Base-by-base conservation (phyloP, 2,888 invertebrate species). In the Catocala fraxini region DNA sequence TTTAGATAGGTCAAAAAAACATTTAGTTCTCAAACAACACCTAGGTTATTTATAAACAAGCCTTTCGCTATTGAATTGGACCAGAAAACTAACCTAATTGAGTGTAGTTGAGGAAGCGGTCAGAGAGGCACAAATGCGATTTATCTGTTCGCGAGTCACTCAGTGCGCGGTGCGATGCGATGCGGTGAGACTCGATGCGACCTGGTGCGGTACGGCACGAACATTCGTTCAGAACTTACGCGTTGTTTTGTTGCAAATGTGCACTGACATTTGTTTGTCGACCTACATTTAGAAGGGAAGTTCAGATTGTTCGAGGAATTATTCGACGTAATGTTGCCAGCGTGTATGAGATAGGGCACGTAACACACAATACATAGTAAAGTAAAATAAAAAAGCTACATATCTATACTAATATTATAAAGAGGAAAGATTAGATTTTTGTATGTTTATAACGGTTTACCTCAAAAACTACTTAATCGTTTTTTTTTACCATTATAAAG, bases 91-190 rank as follows among this genome's bases (percentile, higher is more conserved):
- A 87, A 86, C 80, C 80, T 84, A 88, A 87, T 89, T 83, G 81
- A 82, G 80, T 80, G 82, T 77, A 81, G 82, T 77, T 79, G 80
- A 80, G 82, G 78, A 81, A 83, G 84, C 81, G 87, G 89, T 84
- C 84, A 86, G 87, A 74, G 79, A 80, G 80, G 81, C 83, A 77
- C 80, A 86, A 89, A 89, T 86, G 84, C 82, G 86, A 89, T 88
- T 89, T 89, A 87, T 88, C 83, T 83, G 81, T 80, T 80, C 71
- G 59, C 68, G 73, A 83, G 75, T 81, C 79, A 77, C 79, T 81
- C 74, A 61, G 52, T 53, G 51, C 33, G 59, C 48, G 45, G 39
- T 34, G 35, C 25, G 47, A 33, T 12, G 33, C 42, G 11, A 42
- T 6, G 35, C 4, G 11, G 47, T 51, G 42, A 43, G 47, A n/a